phyloP scores from a whole-genome alignment of 2,113 vertebrate genomes.

The Thomomys bottae region DNA sequence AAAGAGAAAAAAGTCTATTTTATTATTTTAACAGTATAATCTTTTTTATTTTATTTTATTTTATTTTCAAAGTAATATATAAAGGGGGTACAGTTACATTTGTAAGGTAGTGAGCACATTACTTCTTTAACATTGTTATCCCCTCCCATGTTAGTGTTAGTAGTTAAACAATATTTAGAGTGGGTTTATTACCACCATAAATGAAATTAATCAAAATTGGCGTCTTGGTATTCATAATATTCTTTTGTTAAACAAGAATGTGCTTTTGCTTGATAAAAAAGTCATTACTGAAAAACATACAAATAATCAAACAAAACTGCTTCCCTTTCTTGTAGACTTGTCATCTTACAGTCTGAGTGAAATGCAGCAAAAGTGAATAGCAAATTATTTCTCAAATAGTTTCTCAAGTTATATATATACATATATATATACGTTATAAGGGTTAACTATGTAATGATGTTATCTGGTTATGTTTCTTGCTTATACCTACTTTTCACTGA shows the following conservation, averaged over 20 bases:
- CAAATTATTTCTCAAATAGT: no score
- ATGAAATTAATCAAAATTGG: not conserved
- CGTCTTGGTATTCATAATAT: not conserved
- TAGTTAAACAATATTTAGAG: not conserved
- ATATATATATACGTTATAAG: constrained; percentile 36
- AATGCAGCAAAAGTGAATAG: not conserved
- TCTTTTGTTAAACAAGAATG: not conserved
- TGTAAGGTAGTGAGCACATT: no score
- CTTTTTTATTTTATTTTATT: no score
- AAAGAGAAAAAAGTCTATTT: not conserved
- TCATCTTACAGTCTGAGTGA: not conserved
- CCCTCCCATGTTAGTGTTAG: no score
- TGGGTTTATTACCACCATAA: not conserved
- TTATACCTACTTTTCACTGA: constrained; percentile 31
- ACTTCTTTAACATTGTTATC: no score
- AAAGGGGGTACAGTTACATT: no score
- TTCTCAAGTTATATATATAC: not conserved
- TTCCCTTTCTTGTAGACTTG: not conserved
- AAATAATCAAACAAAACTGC: accelerated
- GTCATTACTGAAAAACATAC: not conserved
- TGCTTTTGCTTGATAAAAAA: not conserved
- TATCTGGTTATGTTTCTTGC: not conserved
- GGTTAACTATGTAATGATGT: constrained; percentile 52
- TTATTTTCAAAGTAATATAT: no score
- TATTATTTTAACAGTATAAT: not conserved